These are phyloP conservation scores for Artemia sinica DNA, from an alignment of 2,888 invertebrate species.

Conservation along the genomic window DNA sequence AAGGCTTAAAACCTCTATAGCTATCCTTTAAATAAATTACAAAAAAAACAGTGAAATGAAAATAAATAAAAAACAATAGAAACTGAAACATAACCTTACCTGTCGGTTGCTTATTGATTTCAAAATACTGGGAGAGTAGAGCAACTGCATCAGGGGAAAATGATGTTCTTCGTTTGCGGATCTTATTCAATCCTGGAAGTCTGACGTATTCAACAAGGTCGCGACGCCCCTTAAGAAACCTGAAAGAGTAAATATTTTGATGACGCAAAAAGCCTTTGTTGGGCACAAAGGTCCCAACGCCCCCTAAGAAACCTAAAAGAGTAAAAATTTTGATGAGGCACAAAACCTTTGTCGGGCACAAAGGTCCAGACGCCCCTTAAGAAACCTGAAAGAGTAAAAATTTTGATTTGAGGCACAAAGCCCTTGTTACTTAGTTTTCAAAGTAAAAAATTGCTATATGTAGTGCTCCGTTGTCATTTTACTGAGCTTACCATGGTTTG, in stretches of 20 bases:
- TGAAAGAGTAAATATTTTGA: constrained; percentile 34
- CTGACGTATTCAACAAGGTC: constrained; percentile 89
- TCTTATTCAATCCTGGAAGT: constrained; percentile 78
- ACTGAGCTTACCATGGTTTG: too few relatives aligned
- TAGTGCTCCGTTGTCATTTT: too few relatives aligned
- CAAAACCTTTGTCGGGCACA: too few relatives aligned
- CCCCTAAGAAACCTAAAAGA: constrained; percentile 68
- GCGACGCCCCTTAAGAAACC: constrained; percentile 79
- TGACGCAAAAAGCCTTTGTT: too few relatives aligned
- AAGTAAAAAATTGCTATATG: too few relatives aligned
- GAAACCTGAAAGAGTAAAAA: constrained; percentile 48
- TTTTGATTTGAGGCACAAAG: too few relatives aligned
- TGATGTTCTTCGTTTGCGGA: constrained; percentile 84
- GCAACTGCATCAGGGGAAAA: constrained; percentile 93
- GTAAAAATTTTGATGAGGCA: too few relatives aligned
- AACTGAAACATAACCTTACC: constrained; percentile 40
- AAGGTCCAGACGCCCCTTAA: constrained; percentile 76
- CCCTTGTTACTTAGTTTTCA: too few relatives aligned
- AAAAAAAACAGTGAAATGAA: too few relatives aligned
- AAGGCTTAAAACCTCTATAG: too few relatives aligned
- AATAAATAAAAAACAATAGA: too few relatives aligned
- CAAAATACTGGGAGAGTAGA: constrained; percentile 82
- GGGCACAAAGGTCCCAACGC: constrained; percentile 47
- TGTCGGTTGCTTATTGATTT: constrained; percentile 91
- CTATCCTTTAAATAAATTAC: too few relatives aligned